Evolutionary conservation across 2,113 vertebrate genomes (phyloP).

Genomic region (Alaudala cheleensis): DNA sequence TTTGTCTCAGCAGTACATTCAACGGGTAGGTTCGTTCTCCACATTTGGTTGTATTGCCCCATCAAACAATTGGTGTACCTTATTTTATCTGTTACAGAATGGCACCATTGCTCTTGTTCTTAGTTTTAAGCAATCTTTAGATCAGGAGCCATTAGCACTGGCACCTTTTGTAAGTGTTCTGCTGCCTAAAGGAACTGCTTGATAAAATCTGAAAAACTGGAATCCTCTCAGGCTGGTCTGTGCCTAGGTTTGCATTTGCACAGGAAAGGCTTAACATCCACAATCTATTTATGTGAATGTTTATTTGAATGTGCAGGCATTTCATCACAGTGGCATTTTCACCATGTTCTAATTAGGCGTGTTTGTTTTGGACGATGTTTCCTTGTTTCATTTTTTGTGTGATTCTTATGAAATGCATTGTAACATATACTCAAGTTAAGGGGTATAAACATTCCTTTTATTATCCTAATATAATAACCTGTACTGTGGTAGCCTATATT

Average conservation of each 20-base stretch:
- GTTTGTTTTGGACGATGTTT: background rate
- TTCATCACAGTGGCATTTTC: background rate
- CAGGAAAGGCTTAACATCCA: background rate
- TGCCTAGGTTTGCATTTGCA: background rate
- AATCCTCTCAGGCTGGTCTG: background rate
- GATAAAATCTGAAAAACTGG: background rate
- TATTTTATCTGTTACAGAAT: background rate
- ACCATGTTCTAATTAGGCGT: background rate
- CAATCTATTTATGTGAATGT: background rate
- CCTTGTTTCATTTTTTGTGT: background rate
- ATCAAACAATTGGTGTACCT: background rate
- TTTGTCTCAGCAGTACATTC: background rate
- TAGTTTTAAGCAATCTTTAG: background rate
- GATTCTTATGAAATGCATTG: background rate
- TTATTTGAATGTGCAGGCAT: background rate
- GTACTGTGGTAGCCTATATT: background rate
- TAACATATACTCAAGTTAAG: background rate
- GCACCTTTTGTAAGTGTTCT: background rate
- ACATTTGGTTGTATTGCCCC: background rate
- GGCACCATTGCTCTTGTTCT: background rate
- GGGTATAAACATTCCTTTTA: background rate
- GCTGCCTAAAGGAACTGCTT: background rate
- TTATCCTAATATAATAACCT: background rate
- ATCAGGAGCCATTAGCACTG: background rate
- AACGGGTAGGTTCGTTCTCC: background rate